phyloP scores from a whole-genome alignment of 2,113 vertebrate species.

The Chinchilla lanigera region DNA sequence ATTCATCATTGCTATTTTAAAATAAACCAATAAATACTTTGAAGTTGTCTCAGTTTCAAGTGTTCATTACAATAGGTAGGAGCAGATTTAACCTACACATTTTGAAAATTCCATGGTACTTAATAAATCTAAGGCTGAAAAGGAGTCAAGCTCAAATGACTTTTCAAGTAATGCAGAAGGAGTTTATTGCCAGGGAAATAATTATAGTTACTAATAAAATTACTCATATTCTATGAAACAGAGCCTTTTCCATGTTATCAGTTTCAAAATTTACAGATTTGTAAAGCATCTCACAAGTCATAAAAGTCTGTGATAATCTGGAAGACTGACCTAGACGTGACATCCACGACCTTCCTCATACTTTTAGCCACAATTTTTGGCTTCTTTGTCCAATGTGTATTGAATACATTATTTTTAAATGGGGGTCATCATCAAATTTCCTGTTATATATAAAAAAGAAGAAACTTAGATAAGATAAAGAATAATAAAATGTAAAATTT shows the following conservation, averaged over 20 bases:
- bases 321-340: neutral
- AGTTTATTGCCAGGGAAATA: neutral
- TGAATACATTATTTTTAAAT: neutral
- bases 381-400: accelerated
- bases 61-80: neutral
- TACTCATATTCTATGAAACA: neutral
- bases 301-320: neutral
- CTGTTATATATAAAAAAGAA: neutral
- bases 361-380: neutral
- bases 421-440: neutral
- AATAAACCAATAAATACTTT: neutral
- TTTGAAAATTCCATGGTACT: neutral
- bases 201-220: neutral
- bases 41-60: neutral
- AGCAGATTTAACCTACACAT: neutral
- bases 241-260: neutral
- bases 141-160: neutral
- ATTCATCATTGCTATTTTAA: neutral
- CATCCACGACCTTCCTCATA: neutral
- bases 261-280: neutral
- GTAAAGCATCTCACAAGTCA: neutral
- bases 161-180: neutral
- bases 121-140: neutral
- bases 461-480: neutral
- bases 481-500: slow-evolving; percentile 14